Evolutionary conservation across 2,113 vertebrate genomes (phyloP).

Genomic region (Felis catus): F.catus_Fca126_mat1.0 CM031412.1:82495501-82496000

Average conservation of each 20-base stretch:
- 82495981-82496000: not conserved
- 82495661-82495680: not conserved
- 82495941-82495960: not conserved
- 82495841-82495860: not conserved
- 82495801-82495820: not conserved
- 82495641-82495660: not conserved
- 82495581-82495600: not conserved
- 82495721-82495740: not conserved
- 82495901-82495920: not conserved
- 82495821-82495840: not conserved
- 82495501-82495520: not conserved
- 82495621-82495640: not conserved
- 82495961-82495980: not conserved
- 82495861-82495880: not conserved
- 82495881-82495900: not conserved
- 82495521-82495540: not conserved
- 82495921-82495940: not conserved
- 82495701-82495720: not conserved
- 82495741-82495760: not conserved
- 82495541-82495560: not conserved
- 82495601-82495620: not conserved
- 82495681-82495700: not conserved
- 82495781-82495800: not conserved
- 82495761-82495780: not conserved
- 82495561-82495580: not conserved